A percentile compares a stretch with the other conserved stretches of the same genome.
phyloP scores from a whole-genome alignment of 2,797 vertebrate genomes.

The Cichlasoma orientale region DNA sequence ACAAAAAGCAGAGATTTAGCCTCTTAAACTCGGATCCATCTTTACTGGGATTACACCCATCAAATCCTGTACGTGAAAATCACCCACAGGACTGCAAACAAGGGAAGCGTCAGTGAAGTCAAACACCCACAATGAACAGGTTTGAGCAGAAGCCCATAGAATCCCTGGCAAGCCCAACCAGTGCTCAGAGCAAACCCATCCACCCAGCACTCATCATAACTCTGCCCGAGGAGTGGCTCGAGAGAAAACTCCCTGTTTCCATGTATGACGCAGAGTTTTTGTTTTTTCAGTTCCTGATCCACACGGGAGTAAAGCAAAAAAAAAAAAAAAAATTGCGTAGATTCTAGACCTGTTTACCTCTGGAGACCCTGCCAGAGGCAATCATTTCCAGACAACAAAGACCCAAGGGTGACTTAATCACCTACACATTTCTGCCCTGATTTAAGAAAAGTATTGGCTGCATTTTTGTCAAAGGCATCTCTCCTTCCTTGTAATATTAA shows the following conservation, averaged over 20 bases:
- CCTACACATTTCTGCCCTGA: no score
- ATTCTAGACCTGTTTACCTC: not conserved
- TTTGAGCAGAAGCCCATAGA: not conserved
- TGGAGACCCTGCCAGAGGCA: no score
- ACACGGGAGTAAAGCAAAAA: fast-evolving
- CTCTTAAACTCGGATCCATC: not conserved
- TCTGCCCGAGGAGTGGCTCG: not conserved
- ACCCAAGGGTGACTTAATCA: no score
- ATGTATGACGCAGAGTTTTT: not conserved
- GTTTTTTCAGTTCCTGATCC: not conserved
- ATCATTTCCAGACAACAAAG: no score
- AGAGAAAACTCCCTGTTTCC: not conserved
- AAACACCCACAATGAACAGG: not conserved
- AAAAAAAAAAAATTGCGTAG: not conserved
- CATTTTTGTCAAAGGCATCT: no score
- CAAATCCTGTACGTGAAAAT: not conserved
- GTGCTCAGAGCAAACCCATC: not conserved
- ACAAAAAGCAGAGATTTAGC: not conserved
- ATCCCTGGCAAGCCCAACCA: not conserved
- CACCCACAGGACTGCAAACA: not conserved
- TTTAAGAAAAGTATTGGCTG: no score
- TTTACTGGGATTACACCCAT: not conserved
- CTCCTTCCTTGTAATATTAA: not conserved
- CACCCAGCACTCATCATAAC: fast-evolving
- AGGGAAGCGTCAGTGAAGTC: not conserved